phyloP scores from a whole-genome alignment of 1,140 invertebrate species.

The Lepidurus apus region DNA sequence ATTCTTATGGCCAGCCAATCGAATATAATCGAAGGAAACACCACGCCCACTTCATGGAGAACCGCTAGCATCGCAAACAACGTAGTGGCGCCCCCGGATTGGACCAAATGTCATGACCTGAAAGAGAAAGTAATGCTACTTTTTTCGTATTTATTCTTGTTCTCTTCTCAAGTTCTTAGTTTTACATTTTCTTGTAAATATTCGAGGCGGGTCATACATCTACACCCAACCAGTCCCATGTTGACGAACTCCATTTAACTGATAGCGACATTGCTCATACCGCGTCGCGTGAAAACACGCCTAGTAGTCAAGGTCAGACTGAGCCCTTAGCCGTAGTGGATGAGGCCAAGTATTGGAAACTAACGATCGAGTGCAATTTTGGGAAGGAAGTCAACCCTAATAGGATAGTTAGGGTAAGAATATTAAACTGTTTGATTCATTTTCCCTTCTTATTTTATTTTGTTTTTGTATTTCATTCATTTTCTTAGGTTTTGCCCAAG shows the following conservation, averaged over 20 bases:
- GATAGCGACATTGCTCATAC: neutral
- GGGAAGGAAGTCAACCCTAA: neutral
- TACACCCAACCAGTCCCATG: neutral
- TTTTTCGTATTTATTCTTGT: too few relatives aligned
- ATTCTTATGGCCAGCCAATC: too few relatives aligned
- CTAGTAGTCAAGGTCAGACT: neutral
- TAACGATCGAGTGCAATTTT: neutral
- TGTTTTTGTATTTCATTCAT: neutral
- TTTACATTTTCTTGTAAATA: neutral
- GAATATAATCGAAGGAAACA: neutral
- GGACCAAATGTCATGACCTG: neutral
- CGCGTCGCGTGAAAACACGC: neutral
- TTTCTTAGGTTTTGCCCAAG: neutral
- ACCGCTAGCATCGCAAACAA: neutral
- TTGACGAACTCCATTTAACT: neutral
- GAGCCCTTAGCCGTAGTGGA: neutral
- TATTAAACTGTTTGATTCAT: neutral
- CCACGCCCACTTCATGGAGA: neutral
- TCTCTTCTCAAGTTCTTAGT: neutral
- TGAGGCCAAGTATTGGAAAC: neutral
- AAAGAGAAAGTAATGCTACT: neutral
- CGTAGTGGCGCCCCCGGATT: neutral
- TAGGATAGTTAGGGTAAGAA: neutral
- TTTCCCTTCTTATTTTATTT: neutral
- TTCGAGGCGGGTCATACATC: neutral